Percentiles rank a stretch among this genome's conserved stretches.
These are phyloP conservation scores for Ryuthela nishihirai DNA, from an alignment of 2,888 invertebrate genomes.

Conservation along the genomic window DNA sequence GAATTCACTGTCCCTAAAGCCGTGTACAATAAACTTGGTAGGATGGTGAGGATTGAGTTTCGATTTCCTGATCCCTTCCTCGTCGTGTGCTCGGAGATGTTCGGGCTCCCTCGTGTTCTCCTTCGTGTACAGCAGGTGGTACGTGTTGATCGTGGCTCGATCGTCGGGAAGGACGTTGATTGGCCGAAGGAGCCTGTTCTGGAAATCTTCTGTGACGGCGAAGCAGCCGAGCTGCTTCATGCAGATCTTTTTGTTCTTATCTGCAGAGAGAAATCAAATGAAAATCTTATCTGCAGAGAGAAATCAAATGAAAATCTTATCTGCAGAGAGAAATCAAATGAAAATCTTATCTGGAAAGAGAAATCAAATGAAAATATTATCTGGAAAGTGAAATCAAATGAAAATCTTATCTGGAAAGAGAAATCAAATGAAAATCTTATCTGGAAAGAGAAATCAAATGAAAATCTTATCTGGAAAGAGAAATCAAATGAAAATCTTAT, in stretches of 20 bases:
- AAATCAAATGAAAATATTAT: too few species aligned
- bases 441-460: too few species aligned
- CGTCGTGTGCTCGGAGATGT: conserved; percentile 15
- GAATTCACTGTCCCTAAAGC: conserved; percentile 40
- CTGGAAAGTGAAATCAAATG: too few species aligned
- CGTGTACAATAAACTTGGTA: conserved; percentile 41
- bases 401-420: too few species aligned
- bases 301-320: too few species aligned
- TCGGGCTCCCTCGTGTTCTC: conserved; percentile 33
- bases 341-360: too few species aligned
- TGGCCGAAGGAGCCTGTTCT: conserved; percentile 34
- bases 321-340: too few species aligned
- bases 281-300: too few species aligned
- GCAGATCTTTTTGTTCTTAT: conserved; percentile 32
- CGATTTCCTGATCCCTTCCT: conserved; percentile 21
- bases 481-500: too few species aligned
- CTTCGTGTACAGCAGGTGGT: conserved; percentile 37
- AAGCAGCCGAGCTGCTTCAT: conserved; percentile 38
- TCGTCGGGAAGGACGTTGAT: conserved; percentile 38
- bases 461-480: too few species aligned
- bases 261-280: too few species aligned
- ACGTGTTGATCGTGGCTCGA: conserved; percentile 34
- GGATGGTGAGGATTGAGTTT: conserved; percentile 20
- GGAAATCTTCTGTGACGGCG: conserved; percentile 35
- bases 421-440: too few species aligned